Evolutionary conservation across 2,113 vertebrate species (phyloP), one percentile per base, ranked within the genome.

Genomic region (Oreochromis tanganicae): DNA sequence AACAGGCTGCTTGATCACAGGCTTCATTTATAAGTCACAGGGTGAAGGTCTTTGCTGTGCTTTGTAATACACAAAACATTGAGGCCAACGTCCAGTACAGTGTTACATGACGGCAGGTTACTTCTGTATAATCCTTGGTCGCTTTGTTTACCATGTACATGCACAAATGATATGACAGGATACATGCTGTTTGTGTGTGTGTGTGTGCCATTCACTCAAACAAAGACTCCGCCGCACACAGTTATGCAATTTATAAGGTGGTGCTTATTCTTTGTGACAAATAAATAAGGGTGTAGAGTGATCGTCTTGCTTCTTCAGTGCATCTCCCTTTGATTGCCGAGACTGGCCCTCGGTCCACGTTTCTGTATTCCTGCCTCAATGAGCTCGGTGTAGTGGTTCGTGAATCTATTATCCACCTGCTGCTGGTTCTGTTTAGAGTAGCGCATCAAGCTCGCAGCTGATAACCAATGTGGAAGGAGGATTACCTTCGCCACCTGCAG

Each of bases 61-160:
- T 92, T 89, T 86, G 82, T 68, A 93, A 87, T 84, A 54, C 41
- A 63, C 81, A 75, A 80, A 84, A 85, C 90, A 90, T 93, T 84
- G 83, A 91, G 92, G 90, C 90, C 89, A 95, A 88, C 93, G 87
- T 93, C 73, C 90, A 85, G 84, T 61, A 57, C 85, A 82, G 24
- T 91, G 75, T 88, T 93, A 89, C 84, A 85, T 87, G 84, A 88
- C 73, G 78, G 36, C 78, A 84, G 87, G 73, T 87, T 81, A 61
- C 68, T 48, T 52, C 59, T 80, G 16, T 29, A 32, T 78, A 84
- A 68, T 85, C 54, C 59, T 27, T 54, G 55, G 50, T 68, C 13
- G 9, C 89, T 87, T 83, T 91, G 63, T 90, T 91, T 91, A 79
- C 13, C 52, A 17, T 68, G 73, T 27, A 55, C 16, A 34, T 81